phyloP scores from a whole-genome alignment of 2,888 invertebrate species.

The Pseudanteris insignis region DNA sequence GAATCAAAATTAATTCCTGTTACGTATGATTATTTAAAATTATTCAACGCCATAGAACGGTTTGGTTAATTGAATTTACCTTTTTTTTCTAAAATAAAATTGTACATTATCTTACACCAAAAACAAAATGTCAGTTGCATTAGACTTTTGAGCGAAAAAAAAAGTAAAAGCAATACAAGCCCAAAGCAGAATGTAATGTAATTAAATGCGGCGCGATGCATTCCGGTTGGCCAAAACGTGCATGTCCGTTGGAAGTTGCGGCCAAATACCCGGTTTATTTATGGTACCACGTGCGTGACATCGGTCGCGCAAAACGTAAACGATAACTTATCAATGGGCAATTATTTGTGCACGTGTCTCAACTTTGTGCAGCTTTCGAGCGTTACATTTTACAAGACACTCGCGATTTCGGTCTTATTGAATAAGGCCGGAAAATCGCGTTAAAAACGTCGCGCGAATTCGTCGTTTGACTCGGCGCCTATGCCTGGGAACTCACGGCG shows the following conservation, averaged over 20 bases:
- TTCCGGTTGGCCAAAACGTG: conserved; percentile 9
- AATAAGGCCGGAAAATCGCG: conserved; percentile 7
- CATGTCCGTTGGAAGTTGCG: conserved; percentile 7
- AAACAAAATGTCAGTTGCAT: too few species aligned
- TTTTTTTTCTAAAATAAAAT: too few species aligned
- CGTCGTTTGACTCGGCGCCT: too few species aligned
- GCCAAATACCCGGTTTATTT: conserved; percentile 11
- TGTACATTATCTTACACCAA: too few species aligned
- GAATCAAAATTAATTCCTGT: too few species aligned
- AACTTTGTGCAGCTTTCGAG: conserved; percentile 12
- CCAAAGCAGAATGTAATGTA: not conserved
- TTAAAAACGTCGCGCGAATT: conserved; percentile 3
- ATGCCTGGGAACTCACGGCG: conserved; percentile 7
- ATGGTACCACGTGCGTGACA: conserved; percentile 25
- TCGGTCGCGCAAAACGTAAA: conserved; percentile 10
- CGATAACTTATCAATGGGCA: conserved; percentile 37
- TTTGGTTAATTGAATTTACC: too few species aligned
- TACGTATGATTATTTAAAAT: too few species aligned
- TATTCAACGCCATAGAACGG: too few species aligned
- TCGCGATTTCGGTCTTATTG: conserved; percentile 10
- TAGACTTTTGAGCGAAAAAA: too few species aligned
- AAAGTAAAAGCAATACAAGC: too few species aligned
- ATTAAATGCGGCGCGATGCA: conserved; percentile 8
- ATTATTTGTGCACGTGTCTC: conserved; percentile 33
- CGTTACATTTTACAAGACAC: conserved; percentile 13